A percentile compares a stretch with the other conserved stretches of the same genome.
These are phyloP conservation scores for Cataglyphis hispanica DNA, from an alignment of 1,140 invertebrate genomes.

Conservation along the genomic window DNA sequence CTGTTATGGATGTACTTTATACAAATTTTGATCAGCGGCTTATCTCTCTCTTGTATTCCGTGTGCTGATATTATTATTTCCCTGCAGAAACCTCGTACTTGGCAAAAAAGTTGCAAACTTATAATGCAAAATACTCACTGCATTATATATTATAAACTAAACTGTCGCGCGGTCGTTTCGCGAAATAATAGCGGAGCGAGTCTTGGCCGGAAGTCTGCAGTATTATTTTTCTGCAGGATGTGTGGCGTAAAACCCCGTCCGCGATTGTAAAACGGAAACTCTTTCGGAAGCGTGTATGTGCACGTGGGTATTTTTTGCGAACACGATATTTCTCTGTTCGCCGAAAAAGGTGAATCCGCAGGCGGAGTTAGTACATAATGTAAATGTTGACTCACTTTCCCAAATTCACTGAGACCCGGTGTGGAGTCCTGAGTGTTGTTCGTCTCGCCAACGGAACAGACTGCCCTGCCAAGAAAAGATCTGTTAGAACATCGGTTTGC, in stretches of 20 bases:
- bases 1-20: background rate
- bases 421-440: conserved; percentile 84
- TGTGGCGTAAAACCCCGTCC: conserved; percentile 1
- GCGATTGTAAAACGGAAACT: conserved; percentile 41
- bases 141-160: conserved; percentile 36
- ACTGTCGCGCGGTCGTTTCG: conserved; percentile 17
- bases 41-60: background rate
- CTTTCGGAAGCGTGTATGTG: conserved; percentile 29
- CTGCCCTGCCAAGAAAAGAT: conserved; percentile 86
- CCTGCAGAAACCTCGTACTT: background rate
- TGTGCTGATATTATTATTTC: conserved; percentile 3
- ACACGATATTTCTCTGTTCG: conserved; percentile 48
- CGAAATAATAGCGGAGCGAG: conserved; percentile 22
- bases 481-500: conserved; percentile 77
- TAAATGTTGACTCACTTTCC: conserved; percentile 84
- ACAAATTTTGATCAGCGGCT: background rate
- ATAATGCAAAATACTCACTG: conserved; percentile 36
- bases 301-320: conserved; percentile 43
- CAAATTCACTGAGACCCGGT: conserved; percentile 86
- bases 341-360: conserved; percentile 47
- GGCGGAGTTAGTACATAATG: conserved; percentile 25
- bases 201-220: conserved; percentile 53
- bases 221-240: conserved; percentile 52
- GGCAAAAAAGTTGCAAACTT: conserved; percentile 3
- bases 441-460: conserved; percentile 86